Percentiles rank a stretch among this genome's conserved stretches.
These are phyloP conservation scores for Diachasmimorpha longicaudata DNA, from an alignment of 1,140 invertebrate species.

Conservation along the genomic window DNA sequence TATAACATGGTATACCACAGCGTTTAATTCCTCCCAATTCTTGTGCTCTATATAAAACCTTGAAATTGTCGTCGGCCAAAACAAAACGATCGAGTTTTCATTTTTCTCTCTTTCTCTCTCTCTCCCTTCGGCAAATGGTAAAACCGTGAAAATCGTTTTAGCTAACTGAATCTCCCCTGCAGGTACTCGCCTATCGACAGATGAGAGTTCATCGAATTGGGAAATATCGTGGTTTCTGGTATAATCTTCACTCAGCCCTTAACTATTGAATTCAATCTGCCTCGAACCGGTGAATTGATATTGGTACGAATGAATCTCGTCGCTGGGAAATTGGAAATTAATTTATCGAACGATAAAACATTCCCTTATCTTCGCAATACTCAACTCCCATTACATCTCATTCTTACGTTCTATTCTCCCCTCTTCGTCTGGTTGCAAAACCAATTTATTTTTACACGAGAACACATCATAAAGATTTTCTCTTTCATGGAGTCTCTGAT, in stretches of 20 bases:
- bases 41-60: no score
- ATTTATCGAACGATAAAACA: neutral
- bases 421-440: no score
- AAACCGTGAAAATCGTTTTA: neutral
- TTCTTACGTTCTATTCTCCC: neutral
- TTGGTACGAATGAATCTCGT: constrained; percentile 6
- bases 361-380: neutral
- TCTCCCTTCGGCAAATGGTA: neutral
- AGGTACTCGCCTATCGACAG: neutral
- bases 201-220: constrained; percentile 6
- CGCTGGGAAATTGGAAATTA: neutral
- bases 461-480: no score
- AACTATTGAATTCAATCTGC: constrained; percentile 11
- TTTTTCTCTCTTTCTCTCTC: no score
- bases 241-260: constrained; percentile 1
- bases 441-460: no score
- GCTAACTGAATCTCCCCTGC: neutral
- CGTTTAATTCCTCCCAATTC: no score
- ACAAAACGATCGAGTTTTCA: no score
- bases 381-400: no score
- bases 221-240: constrained; percentile 8
- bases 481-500: no score
- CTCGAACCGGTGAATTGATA: neutral
- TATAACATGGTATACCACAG: no score
- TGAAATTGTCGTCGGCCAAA: no score